phyloP scores from a whole-genome alignment of 2,797 vertebrate genomes.

The Amblyopsis hoosieri region DNA sequence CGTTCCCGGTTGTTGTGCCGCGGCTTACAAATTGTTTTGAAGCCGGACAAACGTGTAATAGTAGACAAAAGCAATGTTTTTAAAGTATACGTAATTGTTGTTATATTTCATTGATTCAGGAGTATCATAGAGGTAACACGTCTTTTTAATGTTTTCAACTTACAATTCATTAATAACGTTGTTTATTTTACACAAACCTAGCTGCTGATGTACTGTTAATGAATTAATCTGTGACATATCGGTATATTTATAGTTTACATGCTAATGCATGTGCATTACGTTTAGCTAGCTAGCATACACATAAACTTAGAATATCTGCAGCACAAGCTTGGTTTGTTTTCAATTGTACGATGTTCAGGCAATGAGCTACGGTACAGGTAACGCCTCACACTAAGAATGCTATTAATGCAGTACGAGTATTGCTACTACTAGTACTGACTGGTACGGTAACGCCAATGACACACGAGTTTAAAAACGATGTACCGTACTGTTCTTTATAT shows the following conservation, averaged over 20 bases:
- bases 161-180: background rate
- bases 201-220: background rate
- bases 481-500: too few species aligned
- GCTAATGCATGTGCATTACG: slow-evolving; percentile 13
- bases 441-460: too few species aligned
- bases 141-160: background rate
- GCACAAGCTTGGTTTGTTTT: too few species aligned
- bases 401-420: too few species aligned
- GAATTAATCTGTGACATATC: too few species aligned
- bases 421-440: too few species aligned
- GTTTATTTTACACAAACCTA: background rate
- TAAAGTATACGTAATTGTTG: slow-evolving; percentile 26
- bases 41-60: too few species aligned
- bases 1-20: slow-evolving; percentile 71
- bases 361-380: too few species aligned
- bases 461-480: too few species aligned
- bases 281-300: slow-evolving; percentile 22
- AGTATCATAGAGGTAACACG: slow-evolving; percentile 45
- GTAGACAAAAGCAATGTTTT: background rate
- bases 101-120: slow-evolving; percentile 13
- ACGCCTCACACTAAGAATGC: too few species aligned
- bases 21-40: background rate
- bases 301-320: too few species aligned
- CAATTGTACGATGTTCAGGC: too few species aligned
- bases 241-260: background rate